These are phyloP conservation scores for Muscicapa comitata DNA, from an alignment of 2,797 vertebrate species.

Conservation along the genomic window DNA sequence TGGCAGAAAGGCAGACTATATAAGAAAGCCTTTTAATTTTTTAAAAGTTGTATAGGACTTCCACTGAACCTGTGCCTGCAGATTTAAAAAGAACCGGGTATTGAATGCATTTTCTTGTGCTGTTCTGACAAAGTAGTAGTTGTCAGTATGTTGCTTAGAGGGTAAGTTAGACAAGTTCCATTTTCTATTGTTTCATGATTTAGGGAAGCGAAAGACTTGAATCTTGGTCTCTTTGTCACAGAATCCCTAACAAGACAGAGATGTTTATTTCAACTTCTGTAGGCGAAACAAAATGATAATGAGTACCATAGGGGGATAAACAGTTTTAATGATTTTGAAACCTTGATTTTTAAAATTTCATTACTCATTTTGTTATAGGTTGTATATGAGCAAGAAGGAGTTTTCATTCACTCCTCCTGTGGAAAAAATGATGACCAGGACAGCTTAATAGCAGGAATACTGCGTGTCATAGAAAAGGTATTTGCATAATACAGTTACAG, in stretches of 20 bases:
- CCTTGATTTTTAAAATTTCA: background rate
- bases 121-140: background rate
- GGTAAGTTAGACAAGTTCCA: background rate
- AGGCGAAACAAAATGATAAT: background rate
- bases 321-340: background rate
- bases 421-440: conserved; percentile 87
- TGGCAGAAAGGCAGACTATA: background rate
- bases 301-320: background rate
- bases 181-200: background rate
- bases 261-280: background rate
- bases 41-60: background rate
- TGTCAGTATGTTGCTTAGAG: background rate
- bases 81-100: background rate
- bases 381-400: conserved; percentile 89
- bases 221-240: background rate
- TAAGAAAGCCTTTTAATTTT: background rate
- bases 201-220: background rate
- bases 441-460: conserved; percentile 83
- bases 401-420: conserved; percentile 87
- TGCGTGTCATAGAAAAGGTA: conserved; percentile 92
- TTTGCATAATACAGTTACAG: background rate
- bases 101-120: background rate
- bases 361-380: conserved; percentile 73
- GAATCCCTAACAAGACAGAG: background rate
- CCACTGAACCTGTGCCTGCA: background rate